Evolutionary conservation across 2,113 vertebrate species (phyloP), one percentile per base, ranked within the genome.

Genomic region (Lynx canadensis): DNA sequence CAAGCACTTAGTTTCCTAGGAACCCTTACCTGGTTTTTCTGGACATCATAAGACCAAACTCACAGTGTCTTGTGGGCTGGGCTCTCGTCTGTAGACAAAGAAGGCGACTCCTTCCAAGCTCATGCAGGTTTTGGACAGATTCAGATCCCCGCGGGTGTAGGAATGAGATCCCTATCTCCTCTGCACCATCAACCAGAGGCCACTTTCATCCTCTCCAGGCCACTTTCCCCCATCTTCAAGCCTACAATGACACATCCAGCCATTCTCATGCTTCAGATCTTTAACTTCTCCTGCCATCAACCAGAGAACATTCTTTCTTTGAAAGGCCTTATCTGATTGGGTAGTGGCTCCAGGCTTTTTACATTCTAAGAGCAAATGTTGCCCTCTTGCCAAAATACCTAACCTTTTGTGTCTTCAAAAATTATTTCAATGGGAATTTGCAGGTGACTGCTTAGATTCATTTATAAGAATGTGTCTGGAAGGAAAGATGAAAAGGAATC

Each of bases 401-500:
- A 36, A 65, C 57, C 2, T 57, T 84, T 73, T 91, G 6, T 89
- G 50, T 87, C 21, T 94, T 90, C 23, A 66, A 29, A 86, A 80
- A 69, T 81, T 73, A 15, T 73, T 73, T 81, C 82, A 73, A 36
- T 45, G 25, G 84, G n/a, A 92, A 82, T 91, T 85, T 76, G 29
- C 55, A 92, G 60, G 12, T 11, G 41, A 65, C 33, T 94, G 33
- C 63, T 87, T 76, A 83, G 36, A 92, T 57, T 95, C 14, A 89
- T 91, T 89, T 95, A 15, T 63, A 45, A 23, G 9, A 66, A 50
- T 21, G 50, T 85, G 91, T 91, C 50, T 95, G 48, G 36, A 89
- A 66, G 76, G 57, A 85, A 91, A 74, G 23, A 41, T 74, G 66
- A 15, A 88, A 80, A 68, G 33, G 21, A 68, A 12, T 60, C 41